Base-by-base conservation (phyloP, 2,888 invertebrate species). In the Malacosoma neustria region DNA sequence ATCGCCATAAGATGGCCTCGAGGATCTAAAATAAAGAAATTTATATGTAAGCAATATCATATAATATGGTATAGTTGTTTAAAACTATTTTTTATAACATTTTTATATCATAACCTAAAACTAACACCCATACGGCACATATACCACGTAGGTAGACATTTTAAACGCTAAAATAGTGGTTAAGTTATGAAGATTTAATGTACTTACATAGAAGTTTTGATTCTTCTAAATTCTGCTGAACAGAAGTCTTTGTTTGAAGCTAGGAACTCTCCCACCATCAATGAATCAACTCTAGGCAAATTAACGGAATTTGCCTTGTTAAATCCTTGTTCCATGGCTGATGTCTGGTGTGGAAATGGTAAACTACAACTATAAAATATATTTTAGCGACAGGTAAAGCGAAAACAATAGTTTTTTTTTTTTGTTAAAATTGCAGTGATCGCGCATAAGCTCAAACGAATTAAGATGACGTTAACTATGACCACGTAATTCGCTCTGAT, bases 1-100 rank as follows among this genome's bases (percentile, higher is more conserved):
- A 34, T 58, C 56, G 1, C 55, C 56, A 43, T 57, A 57, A 2
- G 53, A 54, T 35, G 32, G 32, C 32, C 54, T 11, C 34, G 39
- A 34, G 6, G 40, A 38, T 33, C 41, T 37, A 32, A 15, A 38
- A 38, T n/a, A 14, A 33, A 29, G 15, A n/a, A 30, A 14, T 30
- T 13, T 11, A 12, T 2, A 1, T 7, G 7, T 15, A 6, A 2
- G 15, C 15, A 15, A 15, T n/a, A 32, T 14, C 15, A 30, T 33
- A 4, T 15, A 30, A 13, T 4, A 33, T 2, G 30, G 12, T 12
- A 29, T 30, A 31, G 15, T 4, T 34, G 14, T 33, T 13, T 30
- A 30, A 29, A 34, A 12, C 14, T 37, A n/a, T 29, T 11, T 13
- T 29, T 37, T 30, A 34, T 11, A 33, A 29, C 14, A 15, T 12